Base-by-base conservation (phyloP, 2,888 invertebrate genomes). In the Clunio marinus region DNA sequence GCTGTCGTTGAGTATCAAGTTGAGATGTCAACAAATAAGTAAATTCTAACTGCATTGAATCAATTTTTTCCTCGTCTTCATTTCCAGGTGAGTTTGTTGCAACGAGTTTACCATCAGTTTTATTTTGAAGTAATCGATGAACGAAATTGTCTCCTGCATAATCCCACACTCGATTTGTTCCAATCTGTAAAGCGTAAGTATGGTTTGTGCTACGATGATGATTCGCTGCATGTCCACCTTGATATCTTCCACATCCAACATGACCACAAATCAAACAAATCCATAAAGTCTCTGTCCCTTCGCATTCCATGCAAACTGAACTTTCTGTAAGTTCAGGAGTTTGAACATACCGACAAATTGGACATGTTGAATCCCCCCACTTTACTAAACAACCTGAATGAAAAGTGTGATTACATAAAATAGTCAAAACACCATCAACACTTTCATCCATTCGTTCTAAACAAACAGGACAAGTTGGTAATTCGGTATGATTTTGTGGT, bases 201-300 rank as follows among this genome's bases (percentile, higher is more conserved):
- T 99, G 99, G 73, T 95, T 93, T 0, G 99, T 96, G 69, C 92
- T 91, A 69, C 91, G 83, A 80, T 93, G 99, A 77, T 99, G 99
- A 70, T 93, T 91, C 57, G 93, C 94, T 0, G 99, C 99, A 80
- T 99, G 99, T 0, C 96, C 96, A 35, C 84, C 79, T 69, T 88
- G 85, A 77, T 88, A 96, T 75, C 97, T 84, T 2, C 99, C 98
- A 78, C 99, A 99, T 25, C 99, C 99, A 10, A 99, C 91, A 77
- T 98, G 92, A 1, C 99, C 99, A 77, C 99, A 99, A 71, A 99
- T 95, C 67, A 99, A 83, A 76, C 99, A 99, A 73, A 99, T 98
- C 99, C 99, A 99, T 2, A 99, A 81, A 68, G 95, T 87, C 73
- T 93, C 92, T 0, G 87, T 80, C 63, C 78, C 78, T 57, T 82